Evolutionary conservation across 2,797 vertebrate genomes (phyloP).

Genomic region (Coccyzus lansbergi): DNA sequence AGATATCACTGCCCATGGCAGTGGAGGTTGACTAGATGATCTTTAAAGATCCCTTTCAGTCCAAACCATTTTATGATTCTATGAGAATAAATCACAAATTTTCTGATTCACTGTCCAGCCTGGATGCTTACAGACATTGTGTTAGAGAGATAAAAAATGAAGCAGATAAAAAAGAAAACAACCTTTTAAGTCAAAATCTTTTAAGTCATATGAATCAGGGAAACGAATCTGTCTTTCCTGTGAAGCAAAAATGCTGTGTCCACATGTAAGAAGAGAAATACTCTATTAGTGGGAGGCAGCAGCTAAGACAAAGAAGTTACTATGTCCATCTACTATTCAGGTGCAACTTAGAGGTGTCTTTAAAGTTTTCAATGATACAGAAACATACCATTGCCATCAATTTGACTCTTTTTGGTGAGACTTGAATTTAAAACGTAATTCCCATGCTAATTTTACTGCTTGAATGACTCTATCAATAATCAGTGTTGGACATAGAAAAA

Average conservation of each 20-base stretch:
- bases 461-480: neutral
- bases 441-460: neutral
- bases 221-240: neutral
- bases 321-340: neutral
- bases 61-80: neutral
- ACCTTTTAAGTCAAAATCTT: neutral
- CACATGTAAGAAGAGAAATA: neutral
- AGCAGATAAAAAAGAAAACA: neutral
- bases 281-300: neutral
- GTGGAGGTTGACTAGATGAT: neutral
- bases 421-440: neutral
- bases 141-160: neutral
- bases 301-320: neutral
- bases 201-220: neutral
- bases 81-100: neutral
- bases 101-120: neutral
- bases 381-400: fast-evolving
- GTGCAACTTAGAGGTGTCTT: neutral
- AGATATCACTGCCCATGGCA: too few species aligned
- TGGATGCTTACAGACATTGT: neutral
- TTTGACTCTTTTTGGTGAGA: neutral
- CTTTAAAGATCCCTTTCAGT: neutral
- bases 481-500: neutral
- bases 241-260: neutral
- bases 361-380: neutral